Evolutionary conservation across 2,113 vertebrate species (phyloP), one percentile per base, ranked within the genome.

Genomic region (Callionymus lyra): DNA sequence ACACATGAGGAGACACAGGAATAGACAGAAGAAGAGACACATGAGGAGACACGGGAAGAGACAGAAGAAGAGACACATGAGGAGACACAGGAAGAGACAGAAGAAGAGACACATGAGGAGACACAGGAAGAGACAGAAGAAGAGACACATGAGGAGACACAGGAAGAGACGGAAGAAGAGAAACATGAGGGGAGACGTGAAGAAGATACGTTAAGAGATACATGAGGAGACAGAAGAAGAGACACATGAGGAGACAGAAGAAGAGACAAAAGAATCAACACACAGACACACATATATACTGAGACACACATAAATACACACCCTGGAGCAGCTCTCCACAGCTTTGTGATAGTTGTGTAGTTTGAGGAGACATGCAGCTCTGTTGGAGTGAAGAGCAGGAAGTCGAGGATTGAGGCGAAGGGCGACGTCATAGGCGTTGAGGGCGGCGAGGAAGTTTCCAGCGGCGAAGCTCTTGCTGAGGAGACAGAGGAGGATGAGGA

Each of bases 311-410:
- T 4, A 8, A 8, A 27, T 6, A 42, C 77, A 37, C 44, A 98
- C 94, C 89, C 87, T 85, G 38, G 92, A 94, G 38, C 89, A 87
- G 65, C 98, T 93, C 59, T 95, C 85, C 1, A 98, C 67, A 41
- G 89, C 87, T 75, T 94, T 97, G 75, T 98, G 92, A 9, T 97
- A 73, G 47, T 98, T 94, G 41, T 82, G 85, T 34, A 97, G 63
- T 71, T 93, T 91, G 13, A 99, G 86, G 55, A 98, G 94, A 73
- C 92, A 94, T 8, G 92, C 95, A 27, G 94, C 91, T 41, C 95
- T 87, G 74, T 98, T 98, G 47, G 92, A 84, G 45, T 85, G 94
- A 6, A 97, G 56, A 0, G 82, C 53, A 4, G 92, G 89, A 44
- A 91, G 81, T 38, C 76, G 82, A 16, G 51, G 72, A 74, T 91